phyloP scores from a whole-genome alignment of 2,113 vertebrate species.

The Noctilio leporinus region DNA sequence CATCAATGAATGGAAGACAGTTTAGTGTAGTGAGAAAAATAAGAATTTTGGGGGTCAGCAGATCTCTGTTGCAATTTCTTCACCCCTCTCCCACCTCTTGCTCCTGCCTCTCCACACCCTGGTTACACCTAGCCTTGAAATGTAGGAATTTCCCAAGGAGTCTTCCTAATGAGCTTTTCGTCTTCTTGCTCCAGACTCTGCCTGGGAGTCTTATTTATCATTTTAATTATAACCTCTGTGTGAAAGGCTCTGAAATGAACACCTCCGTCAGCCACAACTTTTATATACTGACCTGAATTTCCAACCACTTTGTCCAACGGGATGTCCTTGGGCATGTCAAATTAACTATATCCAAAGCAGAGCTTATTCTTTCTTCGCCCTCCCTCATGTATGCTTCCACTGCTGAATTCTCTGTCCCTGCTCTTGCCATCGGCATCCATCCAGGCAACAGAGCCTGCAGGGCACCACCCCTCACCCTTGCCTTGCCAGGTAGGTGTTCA shows the following conservation, averaged over 20 bases:
- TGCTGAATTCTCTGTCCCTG: not conserved
- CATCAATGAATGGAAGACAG: not conserved
- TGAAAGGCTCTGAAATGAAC: not conserved
- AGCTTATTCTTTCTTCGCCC: not conserved
- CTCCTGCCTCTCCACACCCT: not conserved
- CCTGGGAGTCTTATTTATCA: not conserved
- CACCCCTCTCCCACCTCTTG: not conserved
- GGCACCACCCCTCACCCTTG: accelerated
- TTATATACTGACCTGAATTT: not conserved
- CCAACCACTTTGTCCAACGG: not conserved
- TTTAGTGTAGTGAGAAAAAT: not conserved
- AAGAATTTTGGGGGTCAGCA: not conserved
- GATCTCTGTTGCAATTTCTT: not conserved
- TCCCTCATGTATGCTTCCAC: not conserved
- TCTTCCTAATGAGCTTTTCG: not conserved
- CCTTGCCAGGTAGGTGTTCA: not conserved
- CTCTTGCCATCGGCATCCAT: not conserved
- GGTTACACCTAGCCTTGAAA: not conserved
- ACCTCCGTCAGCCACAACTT: not conserved
- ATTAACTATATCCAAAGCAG: not conserved
- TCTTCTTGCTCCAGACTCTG: not conserved
- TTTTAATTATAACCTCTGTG: not conserved
- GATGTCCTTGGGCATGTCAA: not conserved
- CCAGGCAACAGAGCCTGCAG: too few relatives aligned
- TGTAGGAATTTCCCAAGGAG: not conserved